These are phyloP conservation scores for Meloe dianella DNA, from an alignment of 2,888 invertebrate species.

Conservation along the genomic window DNA sequence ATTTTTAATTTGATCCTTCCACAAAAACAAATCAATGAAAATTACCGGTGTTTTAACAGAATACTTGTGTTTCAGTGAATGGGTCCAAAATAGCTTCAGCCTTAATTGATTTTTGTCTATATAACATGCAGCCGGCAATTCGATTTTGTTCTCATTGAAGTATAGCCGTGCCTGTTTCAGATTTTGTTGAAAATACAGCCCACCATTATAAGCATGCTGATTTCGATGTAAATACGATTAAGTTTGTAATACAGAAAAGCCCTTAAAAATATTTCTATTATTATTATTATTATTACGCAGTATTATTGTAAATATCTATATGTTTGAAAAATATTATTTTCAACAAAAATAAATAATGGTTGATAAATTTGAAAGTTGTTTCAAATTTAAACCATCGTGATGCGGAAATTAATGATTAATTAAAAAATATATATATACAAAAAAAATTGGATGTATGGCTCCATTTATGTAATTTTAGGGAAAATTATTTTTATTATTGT, in stretches of 20 bases:
- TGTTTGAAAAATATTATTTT: constrained; percentile 38
- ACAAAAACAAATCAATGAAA: constrained; percentile 22
- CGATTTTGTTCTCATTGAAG: neutral
- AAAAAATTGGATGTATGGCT: constrained; percentile 44
- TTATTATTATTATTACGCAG: constrained; percentile 47
- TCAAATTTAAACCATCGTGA: constrained; percentile 39
- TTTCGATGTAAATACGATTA: constrained; percentile 49
- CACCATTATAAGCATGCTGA: constrained; percentile 51
- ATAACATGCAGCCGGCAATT: neutral
- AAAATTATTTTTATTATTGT: constrained; percentile 55
- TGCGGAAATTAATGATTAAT: constrained; percentile 19
- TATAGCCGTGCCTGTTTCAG: neutral
- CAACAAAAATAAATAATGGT: constrained; percentile 27
- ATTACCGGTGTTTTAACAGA: constrained; percentile 47
- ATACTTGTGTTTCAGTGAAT: constrained; percentile 44
- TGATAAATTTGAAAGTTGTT: constrained; percentile 30
- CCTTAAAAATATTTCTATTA: constrained; percentile 49
- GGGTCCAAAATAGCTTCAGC: constrained; percentile 55
- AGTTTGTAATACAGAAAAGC: constrained; percentile 42
- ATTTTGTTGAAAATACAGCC: constrained; percentile 27
- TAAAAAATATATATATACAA: neutral
- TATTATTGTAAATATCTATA: constrained; percentile 51
- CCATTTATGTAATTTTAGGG: constrained; percentile 49
- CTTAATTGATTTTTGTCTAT: constrained; percentile 18
- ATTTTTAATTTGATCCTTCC: neutral